Evolutionary conservation across 2,888 invertebrate species (phyloP).

Genomic region (Dyspetes luteomarginatus): DNA sequence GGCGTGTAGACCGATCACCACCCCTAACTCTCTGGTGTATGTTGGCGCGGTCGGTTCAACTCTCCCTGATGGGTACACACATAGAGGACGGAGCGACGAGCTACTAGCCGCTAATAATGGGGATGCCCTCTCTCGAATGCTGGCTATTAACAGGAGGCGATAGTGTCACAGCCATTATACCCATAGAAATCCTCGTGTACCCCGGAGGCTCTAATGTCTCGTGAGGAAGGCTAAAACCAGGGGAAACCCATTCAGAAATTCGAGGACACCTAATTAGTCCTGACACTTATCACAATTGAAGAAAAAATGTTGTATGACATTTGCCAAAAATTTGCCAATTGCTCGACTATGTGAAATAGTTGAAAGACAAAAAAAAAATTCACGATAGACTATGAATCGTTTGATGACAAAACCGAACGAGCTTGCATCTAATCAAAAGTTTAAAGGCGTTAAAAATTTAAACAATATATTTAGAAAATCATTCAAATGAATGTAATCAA

Average conservation of each 20-base stretch:
- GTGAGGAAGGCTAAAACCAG: background rate
- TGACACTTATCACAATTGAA: too few relatives aligned
- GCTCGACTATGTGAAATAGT: background rate
- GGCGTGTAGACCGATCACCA: slow-evolving; percentile 38
- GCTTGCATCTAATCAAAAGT: slow-evolving; percentile 3
- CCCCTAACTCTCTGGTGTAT: slow-evolving; percentile 17
- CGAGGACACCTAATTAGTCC: too few relatives aligned
- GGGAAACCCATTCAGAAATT: too few relatives aligned
- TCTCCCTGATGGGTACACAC: background rate
- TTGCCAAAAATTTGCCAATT: background rate
- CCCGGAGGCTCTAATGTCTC: background rate
- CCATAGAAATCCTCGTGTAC: slow-evolving; percentile 5
- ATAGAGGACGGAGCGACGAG: slow-evolving; percentile 22
- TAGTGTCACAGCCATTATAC: slow-evolving; percentile 32
- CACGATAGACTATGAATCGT: background rate
- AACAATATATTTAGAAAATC: too few relatives aligned
- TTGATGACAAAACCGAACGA: background rate
- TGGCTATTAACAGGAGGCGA: slow-evolving; percentile 59
- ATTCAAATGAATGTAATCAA: too few relatives aligned
- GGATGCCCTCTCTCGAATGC: slow-evolving; percentile 41
- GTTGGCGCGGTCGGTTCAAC: slow-evolving; percentile 17
- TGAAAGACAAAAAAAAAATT: background rate
- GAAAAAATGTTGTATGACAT: too few relatives aligned
- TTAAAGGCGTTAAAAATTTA: too few relatives aligned
- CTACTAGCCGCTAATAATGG: slow-evolving; percentile 59